phyloP scores from a whole-genome alignment of 2,113 vertebrate genomes.

The Sciurus niger region DNA sequence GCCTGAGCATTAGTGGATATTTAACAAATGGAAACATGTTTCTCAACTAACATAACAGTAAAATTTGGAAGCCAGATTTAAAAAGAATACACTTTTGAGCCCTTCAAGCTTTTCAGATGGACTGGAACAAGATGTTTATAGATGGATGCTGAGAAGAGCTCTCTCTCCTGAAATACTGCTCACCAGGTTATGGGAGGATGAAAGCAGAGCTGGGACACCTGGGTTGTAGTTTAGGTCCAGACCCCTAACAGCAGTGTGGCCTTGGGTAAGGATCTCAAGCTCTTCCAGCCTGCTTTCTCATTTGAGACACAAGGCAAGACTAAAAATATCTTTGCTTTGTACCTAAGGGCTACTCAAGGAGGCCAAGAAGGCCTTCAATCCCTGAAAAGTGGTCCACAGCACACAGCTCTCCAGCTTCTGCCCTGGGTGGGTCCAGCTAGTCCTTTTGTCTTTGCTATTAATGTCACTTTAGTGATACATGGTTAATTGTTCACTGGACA shows the following conservation, averaged over 20 bases:
- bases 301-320: not conserved
- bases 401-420: not conserved
- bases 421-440: not conserved
- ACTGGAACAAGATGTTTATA: not conserved
- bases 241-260: not conserved
- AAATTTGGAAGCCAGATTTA: not conserved
- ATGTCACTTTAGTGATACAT: not conserved
- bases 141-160: not conserved
- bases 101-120: constrained; percentile 6
- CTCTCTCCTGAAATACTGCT: not conserved
- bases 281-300: not conserved
- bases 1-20: not conserved
- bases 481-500: not conserved
- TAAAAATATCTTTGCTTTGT: not conserved
- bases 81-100: not conserved
- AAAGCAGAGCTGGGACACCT: not conserved
- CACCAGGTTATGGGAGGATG: not conserved
- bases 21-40: not conserved
- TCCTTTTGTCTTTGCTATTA: not conserved
- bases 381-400: not conserved
- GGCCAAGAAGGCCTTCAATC: not conserved
- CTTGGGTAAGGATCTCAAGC: not conserved
- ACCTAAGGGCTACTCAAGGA: not conserved
- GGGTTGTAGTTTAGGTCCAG: not conserved
- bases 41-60: not conserved